phyloP scores from a whole-genome alignment of 1,140 invertebrate genomes.

The Heterodera schachtii region DNA sequence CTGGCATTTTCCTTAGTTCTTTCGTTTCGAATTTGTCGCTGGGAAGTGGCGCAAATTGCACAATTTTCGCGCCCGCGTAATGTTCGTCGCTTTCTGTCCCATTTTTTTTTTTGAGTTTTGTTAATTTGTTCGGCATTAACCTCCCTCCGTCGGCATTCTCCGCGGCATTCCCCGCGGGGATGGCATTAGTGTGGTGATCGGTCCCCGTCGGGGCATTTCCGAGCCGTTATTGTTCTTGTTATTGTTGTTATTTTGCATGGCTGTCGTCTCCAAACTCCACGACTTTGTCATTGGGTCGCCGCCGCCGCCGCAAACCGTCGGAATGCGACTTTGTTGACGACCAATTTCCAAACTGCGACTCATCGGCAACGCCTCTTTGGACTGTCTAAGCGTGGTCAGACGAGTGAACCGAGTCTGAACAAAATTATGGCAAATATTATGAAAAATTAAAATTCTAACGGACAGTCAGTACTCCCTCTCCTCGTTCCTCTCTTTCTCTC shows the following conservation, averaged over 20 bases:
- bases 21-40: background rate
- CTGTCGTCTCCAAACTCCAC: constrained; percentile 28
- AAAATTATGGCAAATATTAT: constrained; percentile 24
- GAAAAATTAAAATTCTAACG: background rate
- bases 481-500: no score
- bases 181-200: constrained; percentile 32
- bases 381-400: constrained; percentile 3
- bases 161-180: constrained; percentile 16
- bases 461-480: background rate
- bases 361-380: constrained; percentile 25
- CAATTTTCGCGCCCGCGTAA: background rate
- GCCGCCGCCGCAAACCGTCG: background rate
- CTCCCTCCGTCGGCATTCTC: constrained; percentile 22
- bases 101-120: background rate
- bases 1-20: background rate
- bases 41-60: constrained; percentile 8
- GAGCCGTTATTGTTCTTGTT: background rate
- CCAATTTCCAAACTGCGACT: constrained; percentile 31
- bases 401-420: constrained; percentile 34
- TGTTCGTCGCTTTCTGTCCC: background rate
- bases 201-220: constrained; percentile 28
- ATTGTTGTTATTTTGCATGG: background rate
- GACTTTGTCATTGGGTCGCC: constrained; percentile 30
- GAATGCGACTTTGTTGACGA: constrained; percentile 11
- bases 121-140: background rate